Evolutionary conservation across 2,888 invertebrate species (phyloP).

Genomic region (Punctoribates punctum): DNA sequence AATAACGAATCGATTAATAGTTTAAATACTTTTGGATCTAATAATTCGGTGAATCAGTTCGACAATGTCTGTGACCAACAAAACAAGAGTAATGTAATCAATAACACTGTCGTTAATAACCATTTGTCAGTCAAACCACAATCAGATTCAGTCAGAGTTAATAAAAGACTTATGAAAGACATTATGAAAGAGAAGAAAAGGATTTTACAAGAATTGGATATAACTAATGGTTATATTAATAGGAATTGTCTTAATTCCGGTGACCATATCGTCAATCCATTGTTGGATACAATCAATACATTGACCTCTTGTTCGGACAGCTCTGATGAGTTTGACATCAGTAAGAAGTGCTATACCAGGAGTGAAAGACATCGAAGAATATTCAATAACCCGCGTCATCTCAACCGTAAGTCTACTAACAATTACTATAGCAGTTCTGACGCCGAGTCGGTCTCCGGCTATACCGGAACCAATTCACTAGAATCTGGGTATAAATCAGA

Average conservation of each 20-base stretch:
- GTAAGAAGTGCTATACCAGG: slow-evolving; percentile 13
- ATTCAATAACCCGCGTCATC: slow-evolving; percentile 25
- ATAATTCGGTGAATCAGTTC: background rate
- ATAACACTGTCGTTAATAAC: background rate
- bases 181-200: background rate
- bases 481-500: slow-evolving; percentile 54
- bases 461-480: slow-evolving; percentile 53
- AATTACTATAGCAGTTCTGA: slow-evolving; percentile 48
- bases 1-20: background rate
- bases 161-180: slow-evolving; percentile 19
- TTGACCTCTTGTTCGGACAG: slow-evolving; percentile 49
- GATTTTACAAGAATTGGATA: background rate
- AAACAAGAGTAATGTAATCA: background rate
- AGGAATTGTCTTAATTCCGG: background rate
- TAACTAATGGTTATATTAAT: slow-evolving; percentile 2
- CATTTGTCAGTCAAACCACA: background rate
- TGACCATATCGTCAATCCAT: slow-evolving; percentile 49
- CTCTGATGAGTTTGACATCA: slow-evolving; percentile 43
- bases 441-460: slow-evolving; percentile 51
- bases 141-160: background rate
- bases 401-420: slow-evolving; percentile 39
- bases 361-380: slow-evolving; percentile 38
- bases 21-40: slow-evolving; percentile 2
- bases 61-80: background rate
- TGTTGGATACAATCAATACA: slow-evolving; percentile 53